Evolutionary conservation across 2,113 vertebrate species (phyloP).

Genomic region (Asarcornis scutulata): DNA sequence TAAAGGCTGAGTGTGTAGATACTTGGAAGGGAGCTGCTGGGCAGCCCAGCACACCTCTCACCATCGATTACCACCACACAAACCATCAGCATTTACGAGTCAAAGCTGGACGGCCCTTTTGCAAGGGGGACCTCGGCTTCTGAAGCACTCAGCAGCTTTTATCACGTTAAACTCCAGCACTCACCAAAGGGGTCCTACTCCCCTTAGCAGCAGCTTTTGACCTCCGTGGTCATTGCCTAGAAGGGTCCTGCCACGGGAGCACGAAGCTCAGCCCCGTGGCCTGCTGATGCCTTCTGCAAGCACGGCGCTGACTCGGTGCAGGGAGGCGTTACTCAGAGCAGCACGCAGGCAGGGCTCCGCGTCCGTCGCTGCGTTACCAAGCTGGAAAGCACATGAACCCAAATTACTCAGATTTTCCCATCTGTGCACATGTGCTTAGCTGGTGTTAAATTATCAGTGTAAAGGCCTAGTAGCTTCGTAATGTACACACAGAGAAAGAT

Average conservation of each 20-base stretch:
- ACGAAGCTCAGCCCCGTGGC: accelerated
- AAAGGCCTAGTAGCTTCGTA: conserved; percentile 72
- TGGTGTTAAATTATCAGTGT: conserved; percentile 75
- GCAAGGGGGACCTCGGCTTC: neutral
- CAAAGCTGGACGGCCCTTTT: neutral
- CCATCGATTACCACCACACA: neutral
- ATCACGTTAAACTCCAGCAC: neutral
- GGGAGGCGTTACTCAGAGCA: neutral
- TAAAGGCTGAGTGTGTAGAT: neutral
- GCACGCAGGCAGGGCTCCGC: neutral
- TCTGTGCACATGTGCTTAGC: conserved; percentile 71
- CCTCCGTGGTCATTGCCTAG: neutral
- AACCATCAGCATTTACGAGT: neutral
- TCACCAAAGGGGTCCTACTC: neutral
- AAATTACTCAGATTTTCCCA: conserved; percentile 70
- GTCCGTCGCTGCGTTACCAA: neutral
- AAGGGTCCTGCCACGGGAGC: neutral
- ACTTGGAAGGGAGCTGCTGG: neutral
- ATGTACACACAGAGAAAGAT: conserved; percentile 74
- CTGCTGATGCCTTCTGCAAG: neutral
- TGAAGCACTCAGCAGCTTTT: neutral
- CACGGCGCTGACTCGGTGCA: neutral
- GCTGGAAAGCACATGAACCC: conserved; percentile 63
- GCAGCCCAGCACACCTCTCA: too few relatives aligned
- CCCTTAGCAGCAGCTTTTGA: neutral